Evolutionary conservation across 2,113 vertebrate species (phyloP), one percentile per base, ranked within the genome.

Genomic region (Tretioscincus oriximinensis): DNA sequence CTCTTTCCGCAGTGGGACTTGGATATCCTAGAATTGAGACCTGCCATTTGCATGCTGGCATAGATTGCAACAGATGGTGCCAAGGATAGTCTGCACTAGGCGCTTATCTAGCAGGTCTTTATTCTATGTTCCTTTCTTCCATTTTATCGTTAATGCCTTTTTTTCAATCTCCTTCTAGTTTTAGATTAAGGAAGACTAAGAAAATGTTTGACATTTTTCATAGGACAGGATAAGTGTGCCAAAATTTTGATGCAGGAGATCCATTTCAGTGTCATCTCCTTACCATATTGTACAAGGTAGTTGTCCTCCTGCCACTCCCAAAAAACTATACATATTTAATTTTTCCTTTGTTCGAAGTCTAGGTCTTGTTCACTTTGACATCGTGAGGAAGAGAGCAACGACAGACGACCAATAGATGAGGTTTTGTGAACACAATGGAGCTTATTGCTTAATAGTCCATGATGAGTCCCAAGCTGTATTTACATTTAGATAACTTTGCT

Each of bases 401-500:
- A 29, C n/a, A 80, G 58, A 29, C 41, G 45, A 9, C 78, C 28
- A 54, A 51, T 49, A 35, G 64, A 35, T 11, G 49, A 54, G 45
- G 9, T 67, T 31, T 67, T 77, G 45, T 54, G 6, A 67, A 41
- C 28, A 8, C 21, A 61, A 35, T 18, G 16, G 31, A n/a, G 31
- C 60, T 60, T 86, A 61, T 69, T 86, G 49, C 47, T 21, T 78
- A 88, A 84, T 84, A 71, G 89, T 90, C 24, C 87, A 35, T 71
- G 49, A 10, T 21, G 71, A 84, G 70, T 86, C 78, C 69, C 81
- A 85, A 84, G 72, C 70, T 41, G 81, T 85, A 72, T 87, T 91
- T 91, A 81, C 81, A 79, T 88, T 87, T 72, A 82, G 89, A 90
- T 92, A 90, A 83, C 54, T 76, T 28, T 87, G 70, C 78, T 89